Conservation (phyloP, 1,140 invertebrate genomes). For the Diuraphis noxia region DNA sequence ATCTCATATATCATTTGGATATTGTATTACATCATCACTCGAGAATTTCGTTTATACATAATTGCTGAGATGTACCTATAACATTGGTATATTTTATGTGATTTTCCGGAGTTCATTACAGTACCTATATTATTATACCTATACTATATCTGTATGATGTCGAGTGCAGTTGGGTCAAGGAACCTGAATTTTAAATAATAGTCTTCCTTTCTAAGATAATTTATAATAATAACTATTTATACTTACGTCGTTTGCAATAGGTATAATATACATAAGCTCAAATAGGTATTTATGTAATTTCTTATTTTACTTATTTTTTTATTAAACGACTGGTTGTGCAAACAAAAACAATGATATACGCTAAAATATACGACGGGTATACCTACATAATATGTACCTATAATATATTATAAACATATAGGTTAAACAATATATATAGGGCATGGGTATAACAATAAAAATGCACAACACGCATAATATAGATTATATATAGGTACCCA, state of each 20-base stretch:
- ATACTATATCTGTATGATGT: no score
- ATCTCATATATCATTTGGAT: no score
- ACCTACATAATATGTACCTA: neutral
- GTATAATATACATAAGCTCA: neutral
- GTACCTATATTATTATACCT: no score
- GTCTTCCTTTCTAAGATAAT: neutral
- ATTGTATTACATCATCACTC: no score
- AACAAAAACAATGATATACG: neutral
- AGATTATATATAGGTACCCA: neutral
- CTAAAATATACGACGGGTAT: neutral
- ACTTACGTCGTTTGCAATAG: neutral
- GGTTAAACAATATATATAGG: neutral
- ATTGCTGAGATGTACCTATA: no score
- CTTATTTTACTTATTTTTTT: neutral
- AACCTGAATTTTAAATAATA: neutral
- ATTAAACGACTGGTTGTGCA: neutral
- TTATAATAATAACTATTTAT: neutral
- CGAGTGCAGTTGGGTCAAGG: neutral
- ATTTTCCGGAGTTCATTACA: no score
- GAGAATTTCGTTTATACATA: no score
- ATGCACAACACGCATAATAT: neutral
- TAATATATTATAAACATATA: no score
- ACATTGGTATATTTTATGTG: no score
- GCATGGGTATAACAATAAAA: no score
- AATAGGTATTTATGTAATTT: neutral